Conservation (phyloP, 1,140 invertebrate species). For the Aleiodes sp. region DNA sequence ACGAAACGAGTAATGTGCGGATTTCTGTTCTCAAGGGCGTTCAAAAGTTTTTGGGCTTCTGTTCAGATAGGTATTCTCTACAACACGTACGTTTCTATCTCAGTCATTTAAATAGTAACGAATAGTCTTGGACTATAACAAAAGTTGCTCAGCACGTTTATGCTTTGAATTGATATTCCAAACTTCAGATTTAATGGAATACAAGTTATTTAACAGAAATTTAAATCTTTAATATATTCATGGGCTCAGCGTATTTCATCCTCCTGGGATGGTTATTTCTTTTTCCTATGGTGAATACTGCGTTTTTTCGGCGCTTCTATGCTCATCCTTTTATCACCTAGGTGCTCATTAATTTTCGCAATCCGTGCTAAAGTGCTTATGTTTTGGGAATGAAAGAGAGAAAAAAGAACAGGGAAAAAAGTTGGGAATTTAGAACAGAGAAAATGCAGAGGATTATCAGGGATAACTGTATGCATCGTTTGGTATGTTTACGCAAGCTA, state of each 20-base stretch:
- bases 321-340: background rate
- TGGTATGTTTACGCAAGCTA: conserved; percentile 9
- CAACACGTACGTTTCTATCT: background rate
- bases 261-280: background rate
- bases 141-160: background rate
- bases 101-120: conserved; percentile 14
- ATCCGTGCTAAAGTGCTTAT: background rate
- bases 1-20: conserved; percentile 33
- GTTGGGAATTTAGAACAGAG: background rate
- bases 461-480: background rate
- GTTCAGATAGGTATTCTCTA: background rate
- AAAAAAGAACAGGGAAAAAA: background rate
- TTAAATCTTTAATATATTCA: too few relatives aligned
- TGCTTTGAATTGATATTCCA: background rate
- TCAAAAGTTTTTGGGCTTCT: conserved; percentile 32
- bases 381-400: background rate
- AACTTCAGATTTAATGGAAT: background rate
- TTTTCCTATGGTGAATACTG: background rate
- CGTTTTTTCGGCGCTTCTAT: background rate
- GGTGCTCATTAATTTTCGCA: background rate
- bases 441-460: background rate
- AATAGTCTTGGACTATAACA: conserved; percentile 15
- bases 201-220: too few relatives aligned
- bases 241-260: too few relatives aligned
- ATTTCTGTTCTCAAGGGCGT: conserved; percentile 38